Percentiles rank a stretch among this genome's conserved stretches.
Evolutionary conservation across 2,888 invertebrate species (phyloP).

Genomic region (Conomelus anceps): DNA sequence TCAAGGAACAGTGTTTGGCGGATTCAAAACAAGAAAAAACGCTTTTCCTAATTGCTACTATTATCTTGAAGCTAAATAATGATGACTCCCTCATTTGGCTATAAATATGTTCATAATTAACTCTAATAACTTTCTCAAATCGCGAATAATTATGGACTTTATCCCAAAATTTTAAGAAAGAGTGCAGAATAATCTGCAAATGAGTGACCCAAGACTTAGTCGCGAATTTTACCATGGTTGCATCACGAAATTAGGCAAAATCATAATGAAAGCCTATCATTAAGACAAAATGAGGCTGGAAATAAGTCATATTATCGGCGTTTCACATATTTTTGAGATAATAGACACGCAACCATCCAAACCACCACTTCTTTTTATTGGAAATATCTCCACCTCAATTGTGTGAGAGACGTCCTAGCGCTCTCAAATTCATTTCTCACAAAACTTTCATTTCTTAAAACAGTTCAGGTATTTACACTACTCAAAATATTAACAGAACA

Average conservation of each 20-base stretch:
- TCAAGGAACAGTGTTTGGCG: neutral
- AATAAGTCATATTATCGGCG: neutral
- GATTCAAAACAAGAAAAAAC: neutral
- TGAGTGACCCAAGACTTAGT: neutral
- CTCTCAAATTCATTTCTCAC: neutral
- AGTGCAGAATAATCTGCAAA: neutral
- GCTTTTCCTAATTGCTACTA: neutral
- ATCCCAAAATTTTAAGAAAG: neutral
- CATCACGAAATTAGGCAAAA: neutral
- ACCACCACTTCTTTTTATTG: neutral
- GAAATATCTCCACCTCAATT: neutral
- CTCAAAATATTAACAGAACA: too few relatives aligned
- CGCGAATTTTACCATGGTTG: neutral
- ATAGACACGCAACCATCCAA: neutral
- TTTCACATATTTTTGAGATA: neutral
- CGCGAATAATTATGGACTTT: neutral
- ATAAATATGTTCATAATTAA: neutral
- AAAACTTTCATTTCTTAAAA: neutral
- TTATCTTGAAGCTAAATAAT: neutral
- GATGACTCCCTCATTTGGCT: neutral
- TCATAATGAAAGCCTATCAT: neutral
- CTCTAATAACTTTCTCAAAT: neutral
- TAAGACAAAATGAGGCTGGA: neutral
- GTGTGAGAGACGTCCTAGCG: neutral
- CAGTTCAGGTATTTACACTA: too few relatives aligned